These are phyloP conservation scores for Eutrigla gurnardus DNA, from an alignment of 2,797 vertebrate species.

Conservation along the genomic window DNA sequence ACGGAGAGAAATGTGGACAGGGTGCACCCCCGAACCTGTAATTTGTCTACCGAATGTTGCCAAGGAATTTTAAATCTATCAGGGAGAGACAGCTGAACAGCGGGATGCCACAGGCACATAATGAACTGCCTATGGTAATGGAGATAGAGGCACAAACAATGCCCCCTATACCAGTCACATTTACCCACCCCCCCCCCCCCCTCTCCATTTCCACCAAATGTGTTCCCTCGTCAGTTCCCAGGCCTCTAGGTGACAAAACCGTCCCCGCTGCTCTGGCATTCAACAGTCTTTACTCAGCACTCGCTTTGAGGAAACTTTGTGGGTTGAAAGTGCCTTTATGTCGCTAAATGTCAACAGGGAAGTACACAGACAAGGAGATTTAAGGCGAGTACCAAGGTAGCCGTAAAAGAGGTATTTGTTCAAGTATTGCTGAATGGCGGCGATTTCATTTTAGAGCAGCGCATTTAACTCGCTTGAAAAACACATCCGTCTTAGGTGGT, in stretches of 20 bases:
- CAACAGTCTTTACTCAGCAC: conserved; percentile 52
- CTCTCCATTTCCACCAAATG: conserved; percentile 39
- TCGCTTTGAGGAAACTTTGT: conserved; percentile 42
- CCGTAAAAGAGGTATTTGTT: conserved; percentile 29
- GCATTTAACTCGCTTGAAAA: conserved; percentile 31
- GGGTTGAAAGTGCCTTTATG: conserved; percentile 29
- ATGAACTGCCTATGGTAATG: conserved; percentile 69
- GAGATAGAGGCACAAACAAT: conserved; percentile 62
- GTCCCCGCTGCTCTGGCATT: conserved; percentile 55
- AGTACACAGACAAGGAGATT: conserved; percentile 35
- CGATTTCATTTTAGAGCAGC: conserved; percentile 31
- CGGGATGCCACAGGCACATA: conserved; percentile 56
- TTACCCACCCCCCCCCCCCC: conserved; percentile 22
- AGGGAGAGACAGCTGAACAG: conserved; percentile 48
- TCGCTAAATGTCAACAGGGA: conserved; percentile 25
- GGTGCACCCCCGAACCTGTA: conserved; percentile 37
- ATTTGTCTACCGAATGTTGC: conserved; percentile 57
- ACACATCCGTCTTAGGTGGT: conserved; percentile 29
- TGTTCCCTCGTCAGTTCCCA: conserved; percentile 36
- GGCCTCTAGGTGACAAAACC: conserved; percentile 59
- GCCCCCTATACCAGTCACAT: conserved; percentile 50
- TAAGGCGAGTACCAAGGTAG: conserved; percentile 7
- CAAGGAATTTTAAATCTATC: conserved; percentile 65
- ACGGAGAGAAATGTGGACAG: conserved; percentile 45
- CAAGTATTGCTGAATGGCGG: conserved; percentile 7